Evolutionary conservation across 2,797 vertebrate species (phyloP), one percentile per base, ranked within the genome.

Genomic region (Megaceryle alcyon): DNA sequence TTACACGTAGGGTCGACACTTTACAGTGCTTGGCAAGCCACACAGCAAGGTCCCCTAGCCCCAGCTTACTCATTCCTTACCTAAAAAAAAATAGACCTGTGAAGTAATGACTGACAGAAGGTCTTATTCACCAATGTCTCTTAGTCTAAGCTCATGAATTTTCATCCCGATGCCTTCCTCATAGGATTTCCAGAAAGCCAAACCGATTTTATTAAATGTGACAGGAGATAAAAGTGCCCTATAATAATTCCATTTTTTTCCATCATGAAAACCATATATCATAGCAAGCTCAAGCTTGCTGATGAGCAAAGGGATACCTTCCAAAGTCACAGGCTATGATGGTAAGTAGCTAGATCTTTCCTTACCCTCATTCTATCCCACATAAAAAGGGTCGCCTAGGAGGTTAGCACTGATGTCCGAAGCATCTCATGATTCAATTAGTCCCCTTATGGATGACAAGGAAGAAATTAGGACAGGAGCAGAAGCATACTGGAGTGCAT

Each of bases 181-280:
- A 31, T 4, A 92, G 91, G 94, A 48, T 51, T 71, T 92, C 35
- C 75, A 18, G 10, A 66, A 79, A 86, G 72, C 63, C 66, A 49
- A 48, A 3, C 60, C 78, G 96, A 90, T 72, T 60, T 89, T 73
- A 86, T 87, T 69, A 39, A 51, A 65, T 75, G 71, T 94, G 76
- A 95, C 95, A 90, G 69, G 44, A 96, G 60, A 86, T 94, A 93
- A 91, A 43, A 63, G 73, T 1, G 44, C 66, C 60, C 93, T 76
- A 31, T 84, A 90, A 89, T 92, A 92, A 95, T 76, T 91, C 68
- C 14, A 10, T 26, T 71, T 92, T 92, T 63, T 56, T 13, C 51
- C 35, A 35, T 82, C 3, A 3, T 33, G 39, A 43, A 71, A 72
- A 80, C 66, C 23, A 28, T 21, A 12, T 44, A 86, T 75, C 12